Conservation (phyloP, 2,888 invertebrate genomes). For the Chesias legatella region DNA sequence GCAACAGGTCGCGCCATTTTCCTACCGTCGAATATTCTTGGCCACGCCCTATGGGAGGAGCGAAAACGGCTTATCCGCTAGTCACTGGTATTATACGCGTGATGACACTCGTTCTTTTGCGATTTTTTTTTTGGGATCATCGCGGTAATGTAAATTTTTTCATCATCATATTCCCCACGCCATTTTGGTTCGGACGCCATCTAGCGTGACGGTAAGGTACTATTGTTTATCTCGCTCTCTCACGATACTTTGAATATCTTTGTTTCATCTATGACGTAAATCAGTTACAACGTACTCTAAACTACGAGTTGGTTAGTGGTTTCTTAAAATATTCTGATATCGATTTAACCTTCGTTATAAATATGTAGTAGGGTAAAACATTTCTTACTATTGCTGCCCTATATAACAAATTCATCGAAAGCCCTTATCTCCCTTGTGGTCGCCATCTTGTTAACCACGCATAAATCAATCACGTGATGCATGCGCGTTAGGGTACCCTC, state of each 20-base stretch:
- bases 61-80: not conserved
- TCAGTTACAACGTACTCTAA: no score
- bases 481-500: constrained; percentile 33
- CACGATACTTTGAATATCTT: no score
- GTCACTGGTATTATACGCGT: constrained; percentile 1
- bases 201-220: not conserved
- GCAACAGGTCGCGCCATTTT: constrained; percentile 3
- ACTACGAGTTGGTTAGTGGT: no score
- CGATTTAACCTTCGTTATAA: no score
- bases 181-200: constrained; percentile 3
- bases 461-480: constrained; percentile 41
- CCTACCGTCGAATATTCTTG: not conserved
- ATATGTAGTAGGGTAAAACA: no score
- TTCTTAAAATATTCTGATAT: no score
- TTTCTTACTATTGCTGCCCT: no score
- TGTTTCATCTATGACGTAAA: no score
- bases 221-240: not conserved
- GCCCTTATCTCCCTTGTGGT: not conserved
- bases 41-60: constrained; percentile 1
- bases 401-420: constrained; percentile 1
- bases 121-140: not conserved
- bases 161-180: not conserved
- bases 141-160: not conserved
- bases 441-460: constrained; percentile 25
- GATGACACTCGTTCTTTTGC: constrained; percentile 1